These are phyloP conservation scores for Teleiodes luculella DNA, from an alignment of 2,888 invertebrate species.

Conservation along the genomic window DNA sequence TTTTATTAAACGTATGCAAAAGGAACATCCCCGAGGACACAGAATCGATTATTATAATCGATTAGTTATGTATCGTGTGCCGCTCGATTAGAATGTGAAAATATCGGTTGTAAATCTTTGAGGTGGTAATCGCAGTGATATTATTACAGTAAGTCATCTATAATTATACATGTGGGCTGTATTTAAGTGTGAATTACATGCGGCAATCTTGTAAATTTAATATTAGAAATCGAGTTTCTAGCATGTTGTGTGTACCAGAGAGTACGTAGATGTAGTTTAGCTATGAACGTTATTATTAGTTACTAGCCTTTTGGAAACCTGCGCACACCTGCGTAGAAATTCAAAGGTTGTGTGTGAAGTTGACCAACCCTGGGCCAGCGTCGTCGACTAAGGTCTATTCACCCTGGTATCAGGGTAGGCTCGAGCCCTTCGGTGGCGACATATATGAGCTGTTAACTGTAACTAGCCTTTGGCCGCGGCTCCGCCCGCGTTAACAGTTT, in stretches of 20 bases:
- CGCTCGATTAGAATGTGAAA: slow-evolving; percentile 39
- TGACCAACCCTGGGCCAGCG: too few relatives aligned
- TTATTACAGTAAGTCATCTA: slow-evolving; percentile 15
- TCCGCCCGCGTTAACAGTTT: too few relatives aligned
- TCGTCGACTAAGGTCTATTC: too few relatives aligned
- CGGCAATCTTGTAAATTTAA: slow-evolving; percentile 20
- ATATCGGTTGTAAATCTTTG: slow-evolving; percentile 19
- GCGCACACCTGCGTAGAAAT: too few relatives aligned
- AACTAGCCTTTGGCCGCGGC: too few relatives aligned
- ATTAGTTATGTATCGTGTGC: slow-evolving; percentile 37
- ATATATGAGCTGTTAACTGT: too few relatives aligned
- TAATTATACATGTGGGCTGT: slow-evolving; percentile 20
- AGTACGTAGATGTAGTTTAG: background rate
- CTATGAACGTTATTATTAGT: background rate
- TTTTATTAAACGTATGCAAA: slow-evolving; percentile 64
- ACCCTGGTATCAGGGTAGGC: too few relatives aligned
- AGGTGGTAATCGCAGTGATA: slow-evolving; percentile 20
- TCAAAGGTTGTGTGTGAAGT: too few relatives aligned
- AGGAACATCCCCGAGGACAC: slow-evolving; percentile 59
- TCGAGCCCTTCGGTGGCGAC: too few relatives aligned
- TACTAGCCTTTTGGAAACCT: too few relatives aligned
- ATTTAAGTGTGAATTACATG: slow-evolving; percentile 22
- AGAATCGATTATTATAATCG: slow-evolving; percentile 65
- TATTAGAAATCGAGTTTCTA: slow-evolving; percentile 20
- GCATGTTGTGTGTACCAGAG: slow-evolving; percentile 6